Base-by-base conservation (phyloP, 1,140 invertebrate species). In the Procambarus clarkii region DNA sequence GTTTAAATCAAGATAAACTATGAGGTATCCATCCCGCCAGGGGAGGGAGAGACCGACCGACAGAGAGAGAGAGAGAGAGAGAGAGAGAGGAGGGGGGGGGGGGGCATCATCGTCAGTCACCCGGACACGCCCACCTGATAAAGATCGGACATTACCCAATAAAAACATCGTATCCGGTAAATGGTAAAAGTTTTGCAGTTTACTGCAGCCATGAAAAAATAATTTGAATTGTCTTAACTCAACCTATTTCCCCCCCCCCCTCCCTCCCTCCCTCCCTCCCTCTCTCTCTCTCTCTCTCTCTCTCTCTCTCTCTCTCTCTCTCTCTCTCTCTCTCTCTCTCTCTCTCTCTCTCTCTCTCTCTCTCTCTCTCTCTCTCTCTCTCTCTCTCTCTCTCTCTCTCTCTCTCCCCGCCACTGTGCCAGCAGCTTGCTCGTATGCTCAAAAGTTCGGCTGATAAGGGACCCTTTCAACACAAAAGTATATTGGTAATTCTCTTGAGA, bases 131-230 rank as follows among this genome's bases (percentile, higher is more conserved):
- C 77, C 77, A n/a, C 21, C 34, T 34, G 77, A 79, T 44, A 69
- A 64, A 83, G 81, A 48, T 69, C 58, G 64, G 50, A 69, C 58
- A 24, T 69, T 45, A 45, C 45, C 24, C 54, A 34, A 69, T 83
- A 69, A 69, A 13, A 83, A 45, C 58, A 83, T 69, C 81, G 60
- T 83, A 48, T 69, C 34, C 45, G 11, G 58, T 2, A 69, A 83
- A 83, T 45, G 60, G 45, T 21, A 24, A 5, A 83, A 83, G 58
- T 83, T 83, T 15, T 9, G 58, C 34, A 24, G 58, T 83, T 69
- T 69, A 64, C 81, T 11, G 24, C 54, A 45, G 60, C 81, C 81
- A 54, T 69, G 34, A 64, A 34, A 34, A 24, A n/a, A n/a, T n/a
- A n/a, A n/a, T n/a, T n/a, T n/a, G n/a, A n/a, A n/a, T n/a, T n/a